Base-by-base conservation (phyloP, 1,140 invertebrate species). In the Papilio machaon region DNA sequence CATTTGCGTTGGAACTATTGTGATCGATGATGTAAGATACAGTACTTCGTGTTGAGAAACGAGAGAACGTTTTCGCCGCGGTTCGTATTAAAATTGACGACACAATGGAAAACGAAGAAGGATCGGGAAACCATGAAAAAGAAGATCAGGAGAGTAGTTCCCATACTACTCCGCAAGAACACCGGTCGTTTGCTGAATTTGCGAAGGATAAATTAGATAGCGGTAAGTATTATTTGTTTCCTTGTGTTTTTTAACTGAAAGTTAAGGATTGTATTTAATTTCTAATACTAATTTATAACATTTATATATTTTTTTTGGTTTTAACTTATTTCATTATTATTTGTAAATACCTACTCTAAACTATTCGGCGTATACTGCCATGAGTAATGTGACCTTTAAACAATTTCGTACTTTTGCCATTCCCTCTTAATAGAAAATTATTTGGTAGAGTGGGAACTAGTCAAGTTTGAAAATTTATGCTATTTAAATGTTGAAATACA, bases 151-250 rank as follows among this genome's bases (percentile, higher is more conserved):
- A 90, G 83, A 91, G 88, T 80, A 94, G 93, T 85, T 87, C 92
- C 13, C 91, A 93, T 83, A 92, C 93, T 49, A 91, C 92, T 35
- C 93, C 92, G 10, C 91, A 93, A 82, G 93, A 94, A 86, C 92
- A 93, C 82, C 92, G 88, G 81, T 93, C 92, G 82, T 94, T 94
- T 83, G 90, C 93, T 46, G 93, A 94, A 86, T 93, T 94, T 82
- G 93, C 93, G 43, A 94, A 94, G 86, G 93, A 94, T 83, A 94
- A 94, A 82, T 82, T 94, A 70, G 93, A 94, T 85, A 94, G 93
- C 73, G 92, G 93, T 94, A 87, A 91, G 88, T 84, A 79, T 74
- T 79, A 23, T 77, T 77, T 49, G 13, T 19, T 35, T 73, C 10
- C 23, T 9, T 73, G n/a, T 81, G 74, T 46, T 8, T 73, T 38